Conservation (phyloP, 64 coral and sea anemone species). For the Catalaphyllia jardinei region DNA sequence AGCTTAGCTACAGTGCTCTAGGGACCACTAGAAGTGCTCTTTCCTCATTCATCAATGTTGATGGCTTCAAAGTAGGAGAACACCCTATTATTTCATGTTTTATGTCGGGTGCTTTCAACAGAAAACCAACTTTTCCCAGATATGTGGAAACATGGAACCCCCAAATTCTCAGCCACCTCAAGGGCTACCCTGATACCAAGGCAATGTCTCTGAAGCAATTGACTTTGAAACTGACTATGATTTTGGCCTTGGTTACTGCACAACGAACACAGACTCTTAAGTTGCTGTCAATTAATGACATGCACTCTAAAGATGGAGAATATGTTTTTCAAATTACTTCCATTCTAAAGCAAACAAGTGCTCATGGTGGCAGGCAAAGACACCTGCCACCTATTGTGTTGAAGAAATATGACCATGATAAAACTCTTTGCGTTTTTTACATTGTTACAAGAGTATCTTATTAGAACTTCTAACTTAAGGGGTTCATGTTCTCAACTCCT, state of each 20-base stretch:
- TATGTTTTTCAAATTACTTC: slow-evolving; percentile 37
- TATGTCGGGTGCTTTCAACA: slow-evolving; percentile 39
- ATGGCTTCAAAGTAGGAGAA: slow-evolving; percentile 21
- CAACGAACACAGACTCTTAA: slow-evolving; percentile 61
- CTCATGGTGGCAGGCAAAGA: slow-evolving; percentile 37
- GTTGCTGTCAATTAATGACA: slow-evolving; percentile 41
- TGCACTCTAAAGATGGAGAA: not conserved
- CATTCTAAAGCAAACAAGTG: slow-evolving; percentile 41
- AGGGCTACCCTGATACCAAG: not conserved
- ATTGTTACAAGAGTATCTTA: slow-evolving; percentile 46
- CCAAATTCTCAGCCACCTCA: slow-evolving; percentile 5
- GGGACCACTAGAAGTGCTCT: slow-evolving; percentile 31
- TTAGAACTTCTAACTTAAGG: slow-evolving; percentile 45
- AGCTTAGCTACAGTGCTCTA: slow-evolving; percentile 25
- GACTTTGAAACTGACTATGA: slow-evolving; percentile 40
- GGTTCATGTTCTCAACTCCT: slow-evolving; percentile 48
- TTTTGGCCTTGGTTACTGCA: slow-evolving; percentile 41
- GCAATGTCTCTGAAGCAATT: slow-evolving; percentile 35
- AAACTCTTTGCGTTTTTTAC: slow-evolving; percentile 40
- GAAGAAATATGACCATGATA: slow-evolving; percentile 41
- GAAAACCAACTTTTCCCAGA: slow-evolving; percentile 28
- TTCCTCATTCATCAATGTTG: slow-evolving; percentile 18
- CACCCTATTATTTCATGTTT: slow-evolving; percentile 36
- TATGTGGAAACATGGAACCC: slow-evolving; percentile 45
- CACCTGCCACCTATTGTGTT: slow-evolving; percentile 51